Conservation (phyloP, 2,888 invertebrate genomes). For the Sinodicranocentrus sp. region DNA sequence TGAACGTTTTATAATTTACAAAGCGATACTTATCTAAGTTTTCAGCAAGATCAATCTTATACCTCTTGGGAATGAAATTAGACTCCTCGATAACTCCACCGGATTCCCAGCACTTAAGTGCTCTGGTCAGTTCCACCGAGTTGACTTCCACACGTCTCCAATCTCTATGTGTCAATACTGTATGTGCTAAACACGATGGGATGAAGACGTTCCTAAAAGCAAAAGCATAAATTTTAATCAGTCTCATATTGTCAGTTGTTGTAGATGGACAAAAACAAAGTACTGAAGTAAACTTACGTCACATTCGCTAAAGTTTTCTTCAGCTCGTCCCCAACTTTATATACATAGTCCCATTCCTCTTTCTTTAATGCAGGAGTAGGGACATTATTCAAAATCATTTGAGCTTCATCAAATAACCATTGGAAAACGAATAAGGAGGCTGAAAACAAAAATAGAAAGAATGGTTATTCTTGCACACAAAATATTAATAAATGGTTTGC, state of each 20-base stretch:
- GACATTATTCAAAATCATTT: slow-evolving; percentile 95
- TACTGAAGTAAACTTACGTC: slow-evolving; percentile 80
- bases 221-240: too few relatives aligned
- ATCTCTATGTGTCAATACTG: slow-evolving; percentile 90
- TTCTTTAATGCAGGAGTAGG: slow-evolving; percentile 89
- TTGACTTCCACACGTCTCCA: slow-evolving; percentile 93
- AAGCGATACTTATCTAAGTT: too few relatives aligned
- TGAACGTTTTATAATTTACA: too few relatives aligned
- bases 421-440: slow-evolving; percentile 96
- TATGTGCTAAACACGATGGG: slow-evolving; percentile 95
- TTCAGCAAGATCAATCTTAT: slow-evolving; percentile 4
- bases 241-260: too few relatives aligned
- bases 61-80: slow-evolving; percentile 73
- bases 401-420: slow-evolving; percentile 97
- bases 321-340: slow-evolving; percentile 91
- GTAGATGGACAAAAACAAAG: not conserved
- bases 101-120: slow-evolving; percentile 92
- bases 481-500: too few relatives aligned
- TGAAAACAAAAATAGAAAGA: slow-evolving; percentile 77
- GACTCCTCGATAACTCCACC: slow-evolving; percentile 73
- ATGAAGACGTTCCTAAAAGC: slow-evolving; percentile 89
- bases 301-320: slow-evolving; percentile 90
- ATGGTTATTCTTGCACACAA: too few relatives aligned
- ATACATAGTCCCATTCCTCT: slow-evolving; percentile 96
- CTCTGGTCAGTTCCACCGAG: slow-evolving; percentile 89